Conservation (phyloP, 2,888 invertebrate species). For the Hydropsyche betteni region DNA sequence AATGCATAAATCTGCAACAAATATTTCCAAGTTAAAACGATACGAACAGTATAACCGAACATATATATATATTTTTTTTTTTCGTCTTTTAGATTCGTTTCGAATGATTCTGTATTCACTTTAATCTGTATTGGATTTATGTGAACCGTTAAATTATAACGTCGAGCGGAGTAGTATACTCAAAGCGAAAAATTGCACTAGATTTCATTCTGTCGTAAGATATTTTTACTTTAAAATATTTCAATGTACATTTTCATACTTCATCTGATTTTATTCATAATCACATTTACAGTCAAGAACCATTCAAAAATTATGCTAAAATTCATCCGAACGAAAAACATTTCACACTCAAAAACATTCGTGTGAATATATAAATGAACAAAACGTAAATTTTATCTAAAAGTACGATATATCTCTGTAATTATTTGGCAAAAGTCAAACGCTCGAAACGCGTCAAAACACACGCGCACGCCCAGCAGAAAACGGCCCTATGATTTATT, state of each 20-base stretch:
- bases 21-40: constrained; percentile 1
- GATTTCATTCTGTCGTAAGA: too few relatives aligned
- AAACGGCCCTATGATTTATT: constrained; percentile 24
- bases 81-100: not conserved
- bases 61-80: not conserved
- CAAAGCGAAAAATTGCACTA: too few relatives aligned
- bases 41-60: not conserved
- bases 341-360: not conserved
- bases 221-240: too few relatives aligned
- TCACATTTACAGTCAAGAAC: too few relatives aligned
- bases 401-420: not conserved
- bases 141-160: constrained; percentile 19
- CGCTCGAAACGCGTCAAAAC: not conserved
- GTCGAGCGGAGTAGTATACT: not conserved
- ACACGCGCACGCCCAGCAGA: not conserved
- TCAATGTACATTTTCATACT: too few relatives aligned
- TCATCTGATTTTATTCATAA: too few relatives aligned
- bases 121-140: constrained; percentile 2
- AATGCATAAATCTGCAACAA: not conserved
- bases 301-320: too few relatives aligned
- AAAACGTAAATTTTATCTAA: not conserved
- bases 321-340: too few relatives aligned
- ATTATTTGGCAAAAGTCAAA: not conserved
- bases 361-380: not conserved
- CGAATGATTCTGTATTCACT: not conserved